Conservation (phyloP, 2,888 invertebrate species). For the Megamerina dolium region DNA sequence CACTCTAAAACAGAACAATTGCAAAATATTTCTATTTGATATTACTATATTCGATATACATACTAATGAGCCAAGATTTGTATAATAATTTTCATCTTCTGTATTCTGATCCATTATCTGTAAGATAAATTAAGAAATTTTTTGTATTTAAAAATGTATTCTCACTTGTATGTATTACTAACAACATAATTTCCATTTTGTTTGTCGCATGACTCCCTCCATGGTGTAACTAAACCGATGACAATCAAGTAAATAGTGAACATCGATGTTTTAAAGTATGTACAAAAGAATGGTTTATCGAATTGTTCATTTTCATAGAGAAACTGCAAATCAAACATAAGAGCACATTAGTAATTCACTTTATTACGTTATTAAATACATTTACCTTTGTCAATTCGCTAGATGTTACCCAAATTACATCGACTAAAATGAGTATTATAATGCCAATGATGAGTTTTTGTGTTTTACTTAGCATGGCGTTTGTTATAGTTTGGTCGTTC, state of each 20-base stretch:
- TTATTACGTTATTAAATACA: too few species aligned
- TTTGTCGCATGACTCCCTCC: conserved; percentile 75
- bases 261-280: conserved; percentile 91
- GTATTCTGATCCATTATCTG: conserved; percentile 68
- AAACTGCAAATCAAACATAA: conserved; percentile 66
- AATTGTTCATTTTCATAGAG: conserved; percentile 77
- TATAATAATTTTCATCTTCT: conserved; percentile 74
- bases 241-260: conserved; percentile 87
- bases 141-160: neutral
- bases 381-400: conserved; percentile 89
- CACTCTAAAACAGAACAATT: conserved; percentile 58
- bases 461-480: conserved; percentile 53
- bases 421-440: conserved; percentile 80
- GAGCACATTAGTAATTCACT: too few species aligned
- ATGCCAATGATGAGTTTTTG: conserved; percentile 78
- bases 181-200: conserved; percentile 68
- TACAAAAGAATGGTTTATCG: conserved; percentile 92
- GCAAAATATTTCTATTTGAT: neutral
- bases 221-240: conserved; percentile 82
- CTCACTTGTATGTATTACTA: conserved; percentile 30
- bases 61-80: conserved; percentile 53
- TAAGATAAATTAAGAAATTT: conserved; percentile 38
- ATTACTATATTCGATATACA: conserved; percentile 3
- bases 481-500: too few species aligned
- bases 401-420: conserved; percentile 93